These are phyloP conservation scores for Dendroctonus ponderosae DNA, from an alignment of 1,140 invertebrate genomes.

Conservation along the genomic window DNA sequence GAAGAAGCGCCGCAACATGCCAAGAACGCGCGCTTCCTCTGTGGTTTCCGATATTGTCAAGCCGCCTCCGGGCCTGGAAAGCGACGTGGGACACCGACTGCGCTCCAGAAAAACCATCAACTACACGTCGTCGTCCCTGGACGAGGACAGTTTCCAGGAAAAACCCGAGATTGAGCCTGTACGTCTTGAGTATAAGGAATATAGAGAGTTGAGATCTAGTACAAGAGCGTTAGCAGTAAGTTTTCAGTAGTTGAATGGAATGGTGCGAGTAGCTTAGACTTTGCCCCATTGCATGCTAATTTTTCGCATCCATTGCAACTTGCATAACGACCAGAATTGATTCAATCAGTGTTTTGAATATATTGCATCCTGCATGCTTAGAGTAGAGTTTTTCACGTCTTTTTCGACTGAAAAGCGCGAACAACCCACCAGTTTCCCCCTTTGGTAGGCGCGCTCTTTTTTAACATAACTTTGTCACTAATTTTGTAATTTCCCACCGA, in stretches of 20 bases:
- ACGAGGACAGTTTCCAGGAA: constrained; percentile 44
- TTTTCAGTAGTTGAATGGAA: constrained; percentile 26
- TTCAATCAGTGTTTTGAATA: no score
- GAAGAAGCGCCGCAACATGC: constrained; percentile 36
- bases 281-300: no score
- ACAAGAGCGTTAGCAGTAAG: constrained; percentile 41
- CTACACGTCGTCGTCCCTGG: constrained; percentile 41
- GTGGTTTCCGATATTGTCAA: constrained; percentile 41
- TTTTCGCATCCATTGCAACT: no score
- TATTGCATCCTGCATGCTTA: no score
- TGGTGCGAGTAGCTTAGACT: not conserved
- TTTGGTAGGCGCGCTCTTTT: not conserved
- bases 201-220: constrained; percentile 41
- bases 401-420: no score
- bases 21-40: constrained; percentile 41
- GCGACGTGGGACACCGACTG: constrained; percentile 40
- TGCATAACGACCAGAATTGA: no score
- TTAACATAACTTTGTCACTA: not conserved
- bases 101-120: constrained; percentile 44
- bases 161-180: constrained; percentile 32
- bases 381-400: no score
- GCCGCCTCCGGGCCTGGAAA: constrained; percentile 37
- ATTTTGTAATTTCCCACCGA: not conserved
- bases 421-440: no score
- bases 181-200: constrained; percentile 36